Evolutionary conservation across 1,140 invertebrate genomes (phyloP), one percentile per base, ranked within the genome.

Genomic region (Planococcus citri): DNA sequence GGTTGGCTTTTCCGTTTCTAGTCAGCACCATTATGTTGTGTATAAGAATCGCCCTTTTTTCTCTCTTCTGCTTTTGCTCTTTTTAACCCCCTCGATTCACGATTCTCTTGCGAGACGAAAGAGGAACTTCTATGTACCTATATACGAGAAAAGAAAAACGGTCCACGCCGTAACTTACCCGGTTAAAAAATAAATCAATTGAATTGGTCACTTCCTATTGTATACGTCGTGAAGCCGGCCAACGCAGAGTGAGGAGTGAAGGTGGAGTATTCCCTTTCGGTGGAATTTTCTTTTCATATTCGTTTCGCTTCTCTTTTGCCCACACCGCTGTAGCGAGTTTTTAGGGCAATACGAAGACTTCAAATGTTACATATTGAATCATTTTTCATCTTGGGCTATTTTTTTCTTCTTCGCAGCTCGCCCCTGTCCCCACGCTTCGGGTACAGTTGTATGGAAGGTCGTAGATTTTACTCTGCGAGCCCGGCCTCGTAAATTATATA

Each of bases 131-230:
- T n/a, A n/a, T n/a, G n/a, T n/a, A n/a, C n/a, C n/a, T n/a, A n/a
- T n/a, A n/a, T n/a, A n/a, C n/a, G n/a, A n/a, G n/a, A n/a, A n/a
- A n/a, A 4, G 41, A 64, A 64, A 64, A 64, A 64, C 60, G 60
- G 25, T 64, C n/a, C n/a, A n/a, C n/a, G n/a, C n/a, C 60, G 60
- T 64, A 64, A 64, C 60, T 64, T 17, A 17, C 12, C 22, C n/a
- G n/a, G 60, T 64, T 27, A 64, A 64, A 64, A 20, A 64, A 64
- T 64, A 64, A 64, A 64, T 64, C 60, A 64, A 64, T 64, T 64
- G 60, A 64, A 64, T 64, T 64, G 60, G 60, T 64, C 60, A 64
- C 60, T 64, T 64, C 60, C 60, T 64, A 10, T 60, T 22, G 8
- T 22, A 22, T 20, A 4, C 21, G 20, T 60, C 21, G 17, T n/a